Evolutionary conservation across 2,888 invertebrate species (phyloP), one percentile per base, ranked within the genome.

Genomic region (Drosophila vallismaia): DNA sequence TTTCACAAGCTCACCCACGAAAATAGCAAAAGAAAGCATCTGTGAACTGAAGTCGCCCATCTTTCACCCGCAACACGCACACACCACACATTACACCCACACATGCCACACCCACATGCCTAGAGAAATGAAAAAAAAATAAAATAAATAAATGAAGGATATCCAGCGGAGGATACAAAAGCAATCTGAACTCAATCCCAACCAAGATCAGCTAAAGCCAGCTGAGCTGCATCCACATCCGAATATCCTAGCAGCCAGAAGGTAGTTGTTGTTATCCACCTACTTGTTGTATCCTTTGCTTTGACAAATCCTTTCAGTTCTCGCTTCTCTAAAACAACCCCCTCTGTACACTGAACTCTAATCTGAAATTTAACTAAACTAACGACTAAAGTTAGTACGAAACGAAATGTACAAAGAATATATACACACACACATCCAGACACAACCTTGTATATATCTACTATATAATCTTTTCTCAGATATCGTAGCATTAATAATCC

Each of bases 231-330:
- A 40, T 46, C 51, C 63, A 58, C 62, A 82, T 76, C 68, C 59
- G 68, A 45, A 26, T 52, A 45, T 46, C 31, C 50, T 55, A 63
- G 48, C 60, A 71, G 64, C 60, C 69, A 68, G 82, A 85, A 85
- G 87, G 87, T 84, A 85, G 81, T 86, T 86, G 58, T 86, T 72
- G 67, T 71, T 62, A 70, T 71, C 64, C 58, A 75, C 51, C 52
- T 46, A 70, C 59, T 69, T 68, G 36, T 69, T 59, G 60, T 62
- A 62, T 66, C 70, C 70, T 67, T 58, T 66, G 84, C 79, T 78
- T 71, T 54, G 46, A 57, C 56, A 68, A 64, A 62, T 71, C 70
- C 74, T 54, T 45, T 48, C 50, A 71, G 74, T 79, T 49, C 68
- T 49, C 68, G 86, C 86, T 86, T 70, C 78, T 75, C 76, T 87